These are phyloP conservation scores for Hirtodrosophila duncani DNA, from an alignment of 2,888 invertebrate genomes.

Conservation along the genomic window DNA sequence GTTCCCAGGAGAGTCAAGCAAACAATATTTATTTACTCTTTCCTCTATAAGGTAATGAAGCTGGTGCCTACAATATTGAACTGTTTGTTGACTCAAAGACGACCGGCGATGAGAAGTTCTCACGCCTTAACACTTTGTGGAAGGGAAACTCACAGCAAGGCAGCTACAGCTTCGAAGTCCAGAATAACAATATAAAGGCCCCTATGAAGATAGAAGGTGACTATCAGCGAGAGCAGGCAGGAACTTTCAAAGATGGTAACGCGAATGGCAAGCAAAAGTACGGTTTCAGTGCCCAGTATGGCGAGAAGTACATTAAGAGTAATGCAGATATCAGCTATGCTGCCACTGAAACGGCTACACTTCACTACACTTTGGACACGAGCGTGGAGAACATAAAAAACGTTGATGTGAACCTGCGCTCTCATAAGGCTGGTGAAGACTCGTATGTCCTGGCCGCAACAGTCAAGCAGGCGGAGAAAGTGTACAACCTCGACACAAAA, in stretches of 20 bases:
- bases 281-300: conserved; percentile 53
- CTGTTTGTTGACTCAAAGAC: conserved; percentile 46
- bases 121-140: conserved; percentile 45
- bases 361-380: conserved; percentile 78
- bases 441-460: conserved; percentile 76
- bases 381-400: conserved; percentile 80
- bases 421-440: conserved; percentile 67
- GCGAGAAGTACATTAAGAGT: conserved; percentile 77
- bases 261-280: conserved; percentile 53
- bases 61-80: conserved; percentile 49
- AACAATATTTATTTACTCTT: no score
- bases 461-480: conserved; percentile 81
- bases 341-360: conserved; percentile 76
- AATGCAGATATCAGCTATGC: conserved; percentile 69
- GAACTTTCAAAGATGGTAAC: conserved; percentile 36
- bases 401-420: conserved; percentile 79
- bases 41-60: no score
- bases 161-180: conserved; percentile 51
- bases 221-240: conserved; percentile 59
- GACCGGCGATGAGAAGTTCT: conserved; percentile 56
- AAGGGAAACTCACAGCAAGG: conserved; percentile 64
- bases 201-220: conserved; percentile 67
- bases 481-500: conserved; percentile 80
- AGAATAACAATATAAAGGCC: conserved; percentile 47
- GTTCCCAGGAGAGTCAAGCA: no score